Base-by-base conservation (phyloP, 1,140 invertebrate genomes). In the Lepidurus apus region DNA sequence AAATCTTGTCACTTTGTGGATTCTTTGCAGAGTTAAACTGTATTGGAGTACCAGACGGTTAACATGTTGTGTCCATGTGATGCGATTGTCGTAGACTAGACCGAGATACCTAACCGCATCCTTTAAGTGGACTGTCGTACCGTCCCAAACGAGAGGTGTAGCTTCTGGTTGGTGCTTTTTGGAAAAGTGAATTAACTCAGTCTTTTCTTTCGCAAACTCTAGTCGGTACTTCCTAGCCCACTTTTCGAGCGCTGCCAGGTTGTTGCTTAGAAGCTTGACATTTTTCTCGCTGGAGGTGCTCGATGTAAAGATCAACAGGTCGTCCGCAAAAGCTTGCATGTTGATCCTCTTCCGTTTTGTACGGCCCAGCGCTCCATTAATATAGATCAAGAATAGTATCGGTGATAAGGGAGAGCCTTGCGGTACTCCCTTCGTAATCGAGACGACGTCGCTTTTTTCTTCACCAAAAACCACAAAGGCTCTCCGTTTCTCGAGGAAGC, bases 321-420 rank as follows among this genome's bases (percentile, higher is more conserved):
- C 75, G 4, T 76, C 75, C 42, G 34, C 75, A 3, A 76, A 76
- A 43, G 75, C 75, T 42, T 76, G 75, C 21, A 42, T 34, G 10
- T 17, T 3, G 24, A 76, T 24, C 44, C 5, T 76, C 43, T 76
- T 76, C 42, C 42, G 42, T 42, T 24, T 76, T 42, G 44, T 43
- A 1, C n/a, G 1, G 0, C 42, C n/a, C 10, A 76, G 5, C 8
- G 75, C n/a, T 24, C 75, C 75, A 44, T 76, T 10, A 10, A 76
- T 43, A 6, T 76, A 76, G 2, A 42, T 42, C 21, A 76, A 42
- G 34, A 76, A 76, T 44, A 76, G 5, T 8, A 42, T 44, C 34
- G 75, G 75, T 7, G 75, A 76, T 10, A 76, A 5, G 7, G 75
- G 75, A 10, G 75, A 76, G n/a, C 75, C 42, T 76, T 76, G 75